These are phyloP conservation scores for Chloropsis cyanopogon DNA, from an alignment of 2,113 vertebrate genomes.

Conservation along the genomic window DNA sequence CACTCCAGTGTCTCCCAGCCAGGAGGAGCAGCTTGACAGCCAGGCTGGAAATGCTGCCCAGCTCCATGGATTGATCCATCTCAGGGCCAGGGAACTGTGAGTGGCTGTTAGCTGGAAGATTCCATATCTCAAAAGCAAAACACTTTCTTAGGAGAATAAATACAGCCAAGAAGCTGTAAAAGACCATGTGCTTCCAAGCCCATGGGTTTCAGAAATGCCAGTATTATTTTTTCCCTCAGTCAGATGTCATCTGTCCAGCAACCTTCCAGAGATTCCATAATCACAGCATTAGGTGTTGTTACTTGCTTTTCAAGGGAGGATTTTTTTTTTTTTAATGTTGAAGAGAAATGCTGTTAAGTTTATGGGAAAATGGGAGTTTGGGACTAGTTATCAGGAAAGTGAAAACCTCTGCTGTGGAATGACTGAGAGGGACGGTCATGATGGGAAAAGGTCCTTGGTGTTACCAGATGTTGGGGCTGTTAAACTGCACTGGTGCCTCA, in stretches of 20 bases:
- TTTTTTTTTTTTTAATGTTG: background rate
- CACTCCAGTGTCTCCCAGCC: background rate
- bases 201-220: background rate
- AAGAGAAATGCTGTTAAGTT: background rate
- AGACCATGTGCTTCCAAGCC: background rate
- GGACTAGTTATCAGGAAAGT: background rate
- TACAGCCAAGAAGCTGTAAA: background rate
- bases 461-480: background rate
- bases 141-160: background rate
- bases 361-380: background rate
- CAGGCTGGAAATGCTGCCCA: background rate
- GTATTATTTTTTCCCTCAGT: background rate
- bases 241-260: background rate
- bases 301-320: background rate
- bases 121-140: background rate
- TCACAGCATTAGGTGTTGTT: background rate
- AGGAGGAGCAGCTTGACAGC: background rate
- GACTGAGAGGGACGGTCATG: background rate
- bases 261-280: background rate
- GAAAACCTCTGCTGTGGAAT: background rate
- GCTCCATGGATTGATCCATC: background rate
- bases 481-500: fast-evolving
- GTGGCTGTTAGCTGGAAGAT: background rate
- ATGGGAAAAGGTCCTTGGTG: background rate
- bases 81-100: background rate